Percentiles rank a stretch among this genome's conserved stretches.
Conservation (phyloP, 2,113 vertebrate species). For the Xiphophorus maculatus region DNA sequence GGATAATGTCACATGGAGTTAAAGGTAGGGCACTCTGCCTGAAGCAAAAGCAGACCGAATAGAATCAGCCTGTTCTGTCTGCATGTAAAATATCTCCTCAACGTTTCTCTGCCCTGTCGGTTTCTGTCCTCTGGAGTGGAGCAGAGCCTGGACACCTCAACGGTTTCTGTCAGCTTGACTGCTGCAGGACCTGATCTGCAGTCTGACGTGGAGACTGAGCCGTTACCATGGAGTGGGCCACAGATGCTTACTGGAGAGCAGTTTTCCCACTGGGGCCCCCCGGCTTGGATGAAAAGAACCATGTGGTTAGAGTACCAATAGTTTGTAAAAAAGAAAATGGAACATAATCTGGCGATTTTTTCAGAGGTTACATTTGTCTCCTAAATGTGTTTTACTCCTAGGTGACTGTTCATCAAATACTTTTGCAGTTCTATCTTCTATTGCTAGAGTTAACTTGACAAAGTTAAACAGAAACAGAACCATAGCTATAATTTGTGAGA, state of each 20-base stretch:
- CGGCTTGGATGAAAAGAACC: conserved; percentile 42
- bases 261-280: conserved; percentile 52
- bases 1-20: conserved; percentile 38
- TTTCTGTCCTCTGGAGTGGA: conserved; percentile 16
- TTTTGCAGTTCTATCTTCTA: too few relatives aligned
- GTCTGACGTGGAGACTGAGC: conserved; percentile 53
- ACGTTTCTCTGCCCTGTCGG: conserved; percentile 2
- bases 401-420: not conserved
- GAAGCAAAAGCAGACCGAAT: conserved; percentile 5
- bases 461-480: not conserved
- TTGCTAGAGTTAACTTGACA: not conserved
- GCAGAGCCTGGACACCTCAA: conserved; percentile 29
- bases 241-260: conserved; percentile 39
- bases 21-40: conserved; percentile 34
- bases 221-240: conserved; percentile 71
- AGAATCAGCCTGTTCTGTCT: conserved; percentile 32
- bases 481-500: not conserved
- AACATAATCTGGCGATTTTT: not conserved
- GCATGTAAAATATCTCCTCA: conserved; percentile 53
- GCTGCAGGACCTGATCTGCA: conserved; percentile 35
- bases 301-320: conserved; percentile 10
- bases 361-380: not conserved
- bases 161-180: conserved; percentile 44
- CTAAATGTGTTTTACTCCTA: not conserved
- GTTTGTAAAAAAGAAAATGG: conserved; percentile 31